A percentile compares a stretch with the other conserved stretches of the same genome.
Evolutionary conservation across 2,888 invertebrate genomes (phyloP).

Genomic region (Lymantria dispar): DNA sequence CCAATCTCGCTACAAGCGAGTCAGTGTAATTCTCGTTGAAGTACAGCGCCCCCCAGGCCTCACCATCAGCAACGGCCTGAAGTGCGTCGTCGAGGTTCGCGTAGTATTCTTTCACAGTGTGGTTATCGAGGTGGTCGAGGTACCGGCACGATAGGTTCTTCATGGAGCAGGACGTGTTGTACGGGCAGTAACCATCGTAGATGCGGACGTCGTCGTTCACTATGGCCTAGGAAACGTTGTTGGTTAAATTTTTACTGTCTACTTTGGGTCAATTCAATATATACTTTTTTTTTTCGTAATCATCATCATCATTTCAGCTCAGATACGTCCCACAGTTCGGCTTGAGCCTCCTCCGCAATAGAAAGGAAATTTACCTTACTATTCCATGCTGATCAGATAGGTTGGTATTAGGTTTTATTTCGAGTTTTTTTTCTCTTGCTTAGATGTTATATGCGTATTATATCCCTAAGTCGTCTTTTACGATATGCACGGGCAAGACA

Average conservation of each 20-base stretch:
- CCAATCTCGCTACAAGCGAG: constrained; percentile 91
- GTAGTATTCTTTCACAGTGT: constrained; percentile 86
- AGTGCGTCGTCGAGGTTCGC: constrained; percentile 85
- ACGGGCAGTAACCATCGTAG: constrained; percentile 75
- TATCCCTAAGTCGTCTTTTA: too few species aligned
- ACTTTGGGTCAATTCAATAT: too few species aligned
- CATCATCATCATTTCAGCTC: too few species aligned
- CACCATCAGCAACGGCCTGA: constrained; percentile 87
- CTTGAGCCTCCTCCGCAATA: too few species aligned
- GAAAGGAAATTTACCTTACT: too few species aligned
- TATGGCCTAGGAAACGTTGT: constrained; percentile 54
- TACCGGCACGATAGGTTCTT: constrained; percentile 90
- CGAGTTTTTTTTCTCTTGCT: too few species aligned
- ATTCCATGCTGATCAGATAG: too few species aligned
- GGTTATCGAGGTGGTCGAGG: constrained; percentile 87
- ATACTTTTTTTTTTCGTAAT: too few species aligned
- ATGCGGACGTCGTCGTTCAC: constrained; percentile 73
- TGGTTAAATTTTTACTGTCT: not conserved
- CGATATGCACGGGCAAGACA: too few species aligned
- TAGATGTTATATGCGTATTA: too few species aligned
- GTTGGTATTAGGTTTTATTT: too few species aligned
- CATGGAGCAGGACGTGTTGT: constrained; percentile 86
- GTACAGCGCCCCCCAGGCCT: constrained; percentile 94
- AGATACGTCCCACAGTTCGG: too few species aligned
- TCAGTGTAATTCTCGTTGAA: constrained; percentile 95